Conservation (phyloP, 2,888 invertebrate genomes). For the Odontothrips loti region DNA sequence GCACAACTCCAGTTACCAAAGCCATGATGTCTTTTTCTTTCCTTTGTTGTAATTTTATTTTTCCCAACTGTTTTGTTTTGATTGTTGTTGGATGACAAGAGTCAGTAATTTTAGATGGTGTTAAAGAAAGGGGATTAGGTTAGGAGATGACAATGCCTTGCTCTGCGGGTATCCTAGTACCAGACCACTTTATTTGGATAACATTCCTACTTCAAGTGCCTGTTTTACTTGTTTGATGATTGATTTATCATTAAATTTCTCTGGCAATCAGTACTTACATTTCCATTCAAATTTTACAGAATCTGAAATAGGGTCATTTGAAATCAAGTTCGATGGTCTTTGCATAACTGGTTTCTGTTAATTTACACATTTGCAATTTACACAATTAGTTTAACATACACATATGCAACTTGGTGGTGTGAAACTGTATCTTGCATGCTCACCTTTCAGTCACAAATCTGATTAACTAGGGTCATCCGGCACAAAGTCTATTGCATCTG, state of each 20-base stretch:
- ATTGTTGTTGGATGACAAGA: no score
- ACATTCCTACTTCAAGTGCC: neutral
- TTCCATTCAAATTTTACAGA: neutral
- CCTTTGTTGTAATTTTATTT: no score
- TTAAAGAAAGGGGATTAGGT: no score
- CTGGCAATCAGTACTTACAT: neutral
- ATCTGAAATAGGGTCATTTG: neutral
- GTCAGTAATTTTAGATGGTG: no score
- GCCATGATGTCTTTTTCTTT: no score
- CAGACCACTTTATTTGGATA: neutral
- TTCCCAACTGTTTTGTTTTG: no score
- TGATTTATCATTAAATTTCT: neutral
- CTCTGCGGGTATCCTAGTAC: no score
- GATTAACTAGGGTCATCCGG: neutral
- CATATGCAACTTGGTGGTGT: neutral
- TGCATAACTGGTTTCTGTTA: neutral
- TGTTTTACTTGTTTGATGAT: neutral
- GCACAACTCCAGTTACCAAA: slow-evolving; percentile 6
- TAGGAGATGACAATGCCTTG: no score
- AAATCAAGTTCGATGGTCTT: neutral
- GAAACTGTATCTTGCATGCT: neutral
- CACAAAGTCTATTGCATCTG: neutral
- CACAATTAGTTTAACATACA: neutral
- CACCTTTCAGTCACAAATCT: neutral
- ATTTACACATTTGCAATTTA: neutral